A percentile compares a stretch with the other conserved stretches of the same genome.
Evolutionary conservation across 92 coral and sea anemone genomes (phyloP).

Genomic region (Ricordea florida): DNA sequence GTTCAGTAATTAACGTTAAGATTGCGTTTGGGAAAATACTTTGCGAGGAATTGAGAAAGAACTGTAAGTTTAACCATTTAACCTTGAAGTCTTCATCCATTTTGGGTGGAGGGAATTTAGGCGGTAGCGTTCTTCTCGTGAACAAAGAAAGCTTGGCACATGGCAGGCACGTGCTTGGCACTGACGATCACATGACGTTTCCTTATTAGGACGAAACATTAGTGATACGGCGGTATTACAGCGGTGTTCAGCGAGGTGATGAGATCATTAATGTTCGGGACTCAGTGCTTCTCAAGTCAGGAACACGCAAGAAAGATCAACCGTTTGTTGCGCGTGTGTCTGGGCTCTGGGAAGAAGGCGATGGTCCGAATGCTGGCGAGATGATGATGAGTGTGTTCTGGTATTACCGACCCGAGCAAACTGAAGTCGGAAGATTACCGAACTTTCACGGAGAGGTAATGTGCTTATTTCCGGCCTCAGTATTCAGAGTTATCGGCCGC

Average conservation of each 20-base stretch:
- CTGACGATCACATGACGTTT: no score
- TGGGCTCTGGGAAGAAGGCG: conserved; percentile 98
- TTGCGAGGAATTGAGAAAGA: no score
- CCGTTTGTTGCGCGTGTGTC: conserved; percentile 98
- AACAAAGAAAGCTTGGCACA: no score
- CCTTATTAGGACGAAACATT: conserved; percentile 93
- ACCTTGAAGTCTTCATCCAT: no score
- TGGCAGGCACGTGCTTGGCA: no score
- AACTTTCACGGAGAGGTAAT: conserved; percentile 93
- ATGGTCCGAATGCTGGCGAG: conserved; percentile 99
- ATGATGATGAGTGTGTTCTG: conserved; percentile 99
- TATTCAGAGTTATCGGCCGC: no score
- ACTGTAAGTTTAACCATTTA: no score
- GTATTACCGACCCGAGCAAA: conserved; percentile 99
- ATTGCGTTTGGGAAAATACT: no score
- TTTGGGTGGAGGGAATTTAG: no score
- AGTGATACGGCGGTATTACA: conserved; percentile 91
- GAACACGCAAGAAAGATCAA: conserved; percentile 93
- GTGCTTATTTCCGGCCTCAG: no score
- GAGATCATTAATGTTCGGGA: conserved; percentile 97
- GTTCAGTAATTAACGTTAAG: no score
- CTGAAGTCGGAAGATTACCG: conserved; percentile 91
- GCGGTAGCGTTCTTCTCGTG: no score
- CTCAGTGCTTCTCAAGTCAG: conserved; percentile 96
- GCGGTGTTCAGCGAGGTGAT: conserved; percentile 93